phyloP scores from a whole-genome alignment of 2,888 invertebrate genomes.

The Sphaerophoria rueppellii region DNA sequence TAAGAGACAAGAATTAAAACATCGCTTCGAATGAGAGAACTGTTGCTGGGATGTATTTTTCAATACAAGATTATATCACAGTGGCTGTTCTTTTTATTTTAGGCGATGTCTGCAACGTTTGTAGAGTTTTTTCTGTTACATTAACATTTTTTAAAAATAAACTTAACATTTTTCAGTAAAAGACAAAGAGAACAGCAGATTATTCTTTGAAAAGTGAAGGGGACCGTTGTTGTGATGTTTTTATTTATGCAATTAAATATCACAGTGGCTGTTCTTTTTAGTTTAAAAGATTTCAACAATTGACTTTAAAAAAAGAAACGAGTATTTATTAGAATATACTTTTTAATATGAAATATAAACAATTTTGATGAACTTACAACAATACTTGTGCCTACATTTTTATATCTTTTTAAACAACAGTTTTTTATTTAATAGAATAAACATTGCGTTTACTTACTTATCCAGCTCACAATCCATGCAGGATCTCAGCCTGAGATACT shows the following conservation, averaged over 20 bases:
- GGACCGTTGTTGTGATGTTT: constrained; percentile 80
- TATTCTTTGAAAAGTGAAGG: constrained; percentile 73
- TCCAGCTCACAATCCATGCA: no score
- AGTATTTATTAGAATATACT: no score
- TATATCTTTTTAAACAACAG: no score
- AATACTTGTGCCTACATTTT: no score
- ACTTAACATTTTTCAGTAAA: background rate
- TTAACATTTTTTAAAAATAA: background rate
- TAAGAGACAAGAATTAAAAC: background rate
- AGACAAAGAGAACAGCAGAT: background rate
- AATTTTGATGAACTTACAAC: no score
- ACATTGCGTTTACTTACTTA: no score
- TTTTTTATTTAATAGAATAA: no score
- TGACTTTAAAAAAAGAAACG: no score
- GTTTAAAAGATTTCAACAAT: constrained; percentile 72
- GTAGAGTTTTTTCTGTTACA: background rate
- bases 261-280: constrained; percentile 81
- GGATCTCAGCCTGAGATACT: no score
- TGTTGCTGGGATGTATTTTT: constrained; percentile 77
- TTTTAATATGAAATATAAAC: no score
- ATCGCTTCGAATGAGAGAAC: constrained; percentile 75
- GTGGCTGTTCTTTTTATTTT: constrained; percentile 81
- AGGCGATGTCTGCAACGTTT: constrained; percentile 52
- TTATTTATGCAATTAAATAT: constrained; percentile 71
- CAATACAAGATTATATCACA: constrained; percentile 78